Percentiles rank a stretch among this genome's conserved stretches.
Conservation (phyloP, 2,797 vertebrate species). For the Molothrus ater region DNA sequence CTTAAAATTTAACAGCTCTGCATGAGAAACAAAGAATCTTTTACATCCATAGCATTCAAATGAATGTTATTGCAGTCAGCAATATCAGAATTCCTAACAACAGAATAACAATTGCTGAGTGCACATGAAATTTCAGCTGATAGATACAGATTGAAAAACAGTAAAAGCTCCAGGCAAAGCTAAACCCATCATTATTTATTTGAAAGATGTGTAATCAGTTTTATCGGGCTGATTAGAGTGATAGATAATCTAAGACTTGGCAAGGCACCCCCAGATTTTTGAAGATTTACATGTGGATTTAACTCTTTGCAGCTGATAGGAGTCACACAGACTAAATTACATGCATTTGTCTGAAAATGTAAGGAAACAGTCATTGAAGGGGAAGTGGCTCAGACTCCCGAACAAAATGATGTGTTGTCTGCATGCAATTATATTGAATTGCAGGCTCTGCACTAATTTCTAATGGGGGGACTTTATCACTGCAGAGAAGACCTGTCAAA, state of each 20-base stretch:
- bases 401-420: background rate
- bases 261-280: conserved; percentile 12
- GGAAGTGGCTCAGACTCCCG: background rate
- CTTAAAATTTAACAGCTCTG: background rate
- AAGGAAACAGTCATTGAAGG: background rate
- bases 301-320: background rate
- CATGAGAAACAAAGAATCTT: background rate
- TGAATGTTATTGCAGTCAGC: background rate
- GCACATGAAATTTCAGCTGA: conserved; percentile 29
- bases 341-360: background rate
- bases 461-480: conserved; percentile 37
- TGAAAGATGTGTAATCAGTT: conserved; percentile 11
- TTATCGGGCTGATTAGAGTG: conserved; percentile 13
- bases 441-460: conserved; percentile 42
- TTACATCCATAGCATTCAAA: background rate
- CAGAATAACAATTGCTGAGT: background rate
- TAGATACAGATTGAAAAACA: conserved; percentile 28
- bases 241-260: conserved; percentile 3
- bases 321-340: background rate
- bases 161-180: conserved; percentile 20
- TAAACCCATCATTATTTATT: conserved; percentile 35
- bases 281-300: background rate
- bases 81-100: conserved; percentile 8
- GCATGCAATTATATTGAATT: conserved; percentile 38
- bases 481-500: conserved; percentile 18